Evolutionary conservation across 1,140 invertebrate species (phyloP), one percentile per base, ranked within the genome.

Genomic region (Dolichoris vasculosae): DNA sequence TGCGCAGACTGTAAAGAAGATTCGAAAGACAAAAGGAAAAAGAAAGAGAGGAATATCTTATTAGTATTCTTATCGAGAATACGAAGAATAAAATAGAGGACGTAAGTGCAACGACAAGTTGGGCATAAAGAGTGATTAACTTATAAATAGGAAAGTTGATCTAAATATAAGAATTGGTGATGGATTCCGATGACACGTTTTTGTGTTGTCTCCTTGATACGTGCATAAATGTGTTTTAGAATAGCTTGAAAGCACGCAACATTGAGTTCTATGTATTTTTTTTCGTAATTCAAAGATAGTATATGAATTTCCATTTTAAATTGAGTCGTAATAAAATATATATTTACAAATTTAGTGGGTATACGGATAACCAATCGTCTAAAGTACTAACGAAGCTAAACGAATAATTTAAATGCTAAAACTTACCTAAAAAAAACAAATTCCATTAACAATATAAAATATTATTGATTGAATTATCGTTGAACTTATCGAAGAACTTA

Each of bases 91-190:
- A 35, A 40, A 59, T 9, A n/a, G 46, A 73, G 38, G 8, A 73
- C 20, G 30, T 63, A 79, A 40, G 51, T 79, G 35, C 35, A 82
- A 48, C 48, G 48, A 38, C 43, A 48, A 83, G 81, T 59, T 32
- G 38, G 30, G 11, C 46, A 35, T 40, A 59, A 75, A 32, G 48
- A 83, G 38, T 32, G 26, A 83, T 46, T 46, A 75, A 82, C 69
- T 48, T 76, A 64, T 77, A 64, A 55, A 51, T 64, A 32, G 69
- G 23, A 46, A 75, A 76, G 32, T 40, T 43, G 71, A 7, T 82
- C 71, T 76, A 83, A 59, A 83, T 76, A 13, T 73, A 83, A 76
- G 40, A 76, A 43, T 76, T 17, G 30, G 17, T 9, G 69, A 71
- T 59, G 51, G 51, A 48, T 77, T 43, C 2, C 35, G n/a, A 69